Percentiles rank a stretch among this genome's conserved stretches.
These are phyloP conservation scores for Eurois occulta DNA, from an alignment of 2,888 invertebrate species.

Conservation along the genomic window DNA sequence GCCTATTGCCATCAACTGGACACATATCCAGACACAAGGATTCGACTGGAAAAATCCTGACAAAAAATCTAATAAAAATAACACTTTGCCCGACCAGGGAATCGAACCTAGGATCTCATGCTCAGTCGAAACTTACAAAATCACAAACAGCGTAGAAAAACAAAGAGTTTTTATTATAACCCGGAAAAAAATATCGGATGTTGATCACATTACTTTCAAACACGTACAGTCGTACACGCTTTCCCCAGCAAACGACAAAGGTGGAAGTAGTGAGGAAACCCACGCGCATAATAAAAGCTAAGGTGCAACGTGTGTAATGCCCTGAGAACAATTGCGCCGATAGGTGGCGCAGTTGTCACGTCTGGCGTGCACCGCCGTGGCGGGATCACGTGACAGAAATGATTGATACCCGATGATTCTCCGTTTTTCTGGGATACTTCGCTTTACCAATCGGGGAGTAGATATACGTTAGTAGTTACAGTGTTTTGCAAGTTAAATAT, in stretches of 20 bases:
- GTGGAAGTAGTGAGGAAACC: conserved; percentile 15
- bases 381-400: conserved; percentile 31
- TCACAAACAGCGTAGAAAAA: neutral
- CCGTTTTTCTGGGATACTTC: conserved; percentile 25
- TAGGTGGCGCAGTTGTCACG: conserved; percentile 41
- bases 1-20: neutral
- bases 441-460: neutral
- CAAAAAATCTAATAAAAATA: neutral
- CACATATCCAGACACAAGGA: neutral
- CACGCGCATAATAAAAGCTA: conserved; percentile 51
- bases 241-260: conserved; percentile 4
- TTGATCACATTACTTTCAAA: neutral
- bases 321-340: conserved; percentile 26
- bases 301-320: conserved; percentile 51
- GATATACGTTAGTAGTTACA: neutral
- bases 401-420: conserved; percentile 47
- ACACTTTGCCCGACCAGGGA: neutral
- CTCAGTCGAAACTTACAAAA: neutral
- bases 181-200: neutral
- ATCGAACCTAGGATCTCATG: neutral
- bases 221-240: conserved; percentile 27
- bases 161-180: neutral
- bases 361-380: conserved; percentile 18
- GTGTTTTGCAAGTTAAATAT: neutral
- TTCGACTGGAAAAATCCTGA: neutral